Conservation (phyloP, 2,888 invertebrate genomes). For the Branchipolynoe longqiensis region DNA sequence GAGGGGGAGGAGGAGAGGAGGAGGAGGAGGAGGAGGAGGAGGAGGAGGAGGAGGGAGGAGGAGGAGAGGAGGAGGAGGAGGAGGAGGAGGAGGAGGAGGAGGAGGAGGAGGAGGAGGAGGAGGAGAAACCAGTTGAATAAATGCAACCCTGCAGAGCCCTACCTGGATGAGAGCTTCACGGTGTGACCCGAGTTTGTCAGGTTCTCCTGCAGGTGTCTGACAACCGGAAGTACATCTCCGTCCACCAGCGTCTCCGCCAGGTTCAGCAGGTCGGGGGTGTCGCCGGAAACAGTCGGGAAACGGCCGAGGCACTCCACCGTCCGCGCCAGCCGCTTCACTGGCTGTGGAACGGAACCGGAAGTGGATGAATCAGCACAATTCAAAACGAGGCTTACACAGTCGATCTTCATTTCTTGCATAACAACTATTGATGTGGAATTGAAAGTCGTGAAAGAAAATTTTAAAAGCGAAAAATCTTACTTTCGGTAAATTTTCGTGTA, state of each 20-base stretch:
- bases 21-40: neutral
- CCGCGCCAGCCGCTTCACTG: neutral
- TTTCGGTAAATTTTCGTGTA: too few species aligned
- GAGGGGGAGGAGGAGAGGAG: neutral
- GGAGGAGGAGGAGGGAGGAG: neutral
- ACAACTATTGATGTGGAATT: too few species aligned
- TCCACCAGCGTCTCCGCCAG: slow-evolving; percentile 16
- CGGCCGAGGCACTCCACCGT: slow-evolving; percentile 10
- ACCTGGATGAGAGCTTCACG: slow-evolving; percentile 17
- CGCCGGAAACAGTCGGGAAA: slow-evolving; percentile 22
- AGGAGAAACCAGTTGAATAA: neutral
- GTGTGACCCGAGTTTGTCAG: neutral
- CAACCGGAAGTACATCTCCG: neutral
- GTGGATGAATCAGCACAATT: too few species aligned
- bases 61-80: neutral
- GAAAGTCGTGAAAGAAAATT: too few species aligned
- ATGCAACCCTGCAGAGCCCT: neutral
- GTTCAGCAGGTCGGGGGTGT: slow-evolving; percentile 1
- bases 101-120: neutral
- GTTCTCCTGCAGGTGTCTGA: slow-evolving; percentile 4
- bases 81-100: neutral
- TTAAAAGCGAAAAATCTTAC: too few species aligned
- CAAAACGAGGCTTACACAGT: too few species aligned
- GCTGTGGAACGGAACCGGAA: neutral
- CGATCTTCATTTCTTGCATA: too few species aligned